phyloP scores from a whole-genome alignment of 1,140 invertebrate genomes.

The Hyphantria cunea region DNA sequence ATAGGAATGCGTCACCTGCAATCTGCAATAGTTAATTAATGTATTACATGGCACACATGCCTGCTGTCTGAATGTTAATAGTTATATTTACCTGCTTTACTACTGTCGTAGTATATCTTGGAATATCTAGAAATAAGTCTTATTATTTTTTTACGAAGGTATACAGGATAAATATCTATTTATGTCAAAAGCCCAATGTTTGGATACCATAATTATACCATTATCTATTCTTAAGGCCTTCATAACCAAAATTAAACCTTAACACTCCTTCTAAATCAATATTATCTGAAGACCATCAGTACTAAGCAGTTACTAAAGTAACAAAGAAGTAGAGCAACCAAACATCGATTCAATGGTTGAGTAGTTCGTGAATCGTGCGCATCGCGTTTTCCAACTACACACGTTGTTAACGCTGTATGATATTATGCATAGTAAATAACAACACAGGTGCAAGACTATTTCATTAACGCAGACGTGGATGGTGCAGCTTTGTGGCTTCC shows the following conservation, averaged over 20 bases:
- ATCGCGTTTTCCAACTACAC: conserved; percentile 42
- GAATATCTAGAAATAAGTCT: too few relatives aligned
- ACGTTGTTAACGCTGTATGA: conserved; percentile 9
- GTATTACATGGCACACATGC: background rate
- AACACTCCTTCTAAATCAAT: background rate
- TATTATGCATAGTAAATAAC: conserved; percentile 11
- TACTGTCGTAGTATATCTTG: too few relatives aligned
- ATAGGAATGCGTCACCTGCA: conserved; percentile 1
- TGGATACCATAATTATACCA: too few relatives aligned
- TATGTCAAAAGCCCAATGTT: background rate
- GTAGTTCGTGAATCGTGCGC: conserved; percentile 31
- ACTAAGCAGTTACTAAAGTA: conserved; percentile 28
- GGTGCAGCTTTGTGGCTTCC: conserved; percentile 15
- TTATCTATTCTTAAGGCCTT: too few relatives aligned
- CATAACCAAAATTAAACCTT: background rate
- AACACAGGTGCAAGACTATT: conserved; percentile 10
- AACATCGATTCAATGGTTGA: conserved; percentile 60
- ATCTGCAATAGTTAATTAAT: background rate
- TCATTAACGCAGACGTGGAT: conserved; percentile 2
- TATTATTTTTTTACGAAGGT: too few relatives aligned
- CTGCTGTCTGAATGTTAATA: background rate
- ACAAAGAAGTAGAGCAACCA: conserved; percentile 48
- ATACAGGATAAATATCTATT: too few relatives aligned
- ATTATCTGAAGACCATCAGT: conserved; percentile 1
- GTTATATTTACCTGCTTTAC: background rate